Evolutionary conservation across 2,113 vertebrate genomes (phyloP).

Genomic region (Redunca redunca): DNA sequence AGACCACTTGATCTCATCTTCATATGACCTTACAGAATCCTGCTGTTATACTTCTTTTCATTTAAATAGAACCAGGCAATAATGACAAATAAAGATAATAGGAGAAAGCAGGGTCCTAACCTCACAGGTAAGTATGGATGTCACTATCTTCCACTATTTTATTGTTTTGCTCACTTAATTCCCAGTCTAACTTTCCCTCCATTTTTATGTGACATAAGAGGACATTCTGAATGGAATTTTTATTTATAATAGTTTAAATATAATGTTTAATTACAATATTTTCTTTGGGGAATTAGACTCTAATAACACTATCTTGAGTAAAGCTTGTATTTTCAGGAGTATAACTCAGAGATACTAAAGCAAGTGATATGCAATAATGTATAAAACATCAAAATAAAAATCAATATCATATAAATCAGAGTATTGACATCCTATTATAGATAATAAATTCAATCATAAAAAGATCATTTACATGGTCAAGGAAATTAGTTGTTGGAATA

Average conservation of each 20-base stretch:
- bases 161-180: neutral
- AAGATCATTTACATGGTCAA: neutral
- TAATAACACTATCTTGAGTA: slow-evolving; percentile 4
- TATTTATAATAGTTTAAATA: slow-evolving; percentile 3
- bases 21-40: neutral
- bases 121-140: neutral
- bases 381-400: slow-evolving; percentile 22
- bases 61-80: slow-evolving; percentile 6
- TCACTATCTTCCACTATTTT: neutral
- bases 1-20: neutral
- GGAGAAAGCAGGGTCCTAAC: neutral
- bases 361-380: neutral
- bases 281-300: neutral
- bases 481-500: neutral
- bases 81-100: neutral
- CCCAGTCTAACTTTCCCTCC: neutral
- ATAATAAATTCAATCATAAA: neutral
- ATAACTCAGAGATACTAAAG: neutral
- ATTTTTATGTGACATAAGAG: neutral
- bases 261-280: neutral
- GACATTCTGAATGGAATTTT: neutral
- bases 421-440: neutral
- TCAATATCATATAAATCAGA: neutral
- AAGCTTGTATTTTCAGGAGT: slow-evolving; percentile 24
- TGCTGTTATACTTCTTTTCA: neutral